Conservation (phyloP, 1,140 invertebrate species). For the Trichogramma pretiosum region DNA sequence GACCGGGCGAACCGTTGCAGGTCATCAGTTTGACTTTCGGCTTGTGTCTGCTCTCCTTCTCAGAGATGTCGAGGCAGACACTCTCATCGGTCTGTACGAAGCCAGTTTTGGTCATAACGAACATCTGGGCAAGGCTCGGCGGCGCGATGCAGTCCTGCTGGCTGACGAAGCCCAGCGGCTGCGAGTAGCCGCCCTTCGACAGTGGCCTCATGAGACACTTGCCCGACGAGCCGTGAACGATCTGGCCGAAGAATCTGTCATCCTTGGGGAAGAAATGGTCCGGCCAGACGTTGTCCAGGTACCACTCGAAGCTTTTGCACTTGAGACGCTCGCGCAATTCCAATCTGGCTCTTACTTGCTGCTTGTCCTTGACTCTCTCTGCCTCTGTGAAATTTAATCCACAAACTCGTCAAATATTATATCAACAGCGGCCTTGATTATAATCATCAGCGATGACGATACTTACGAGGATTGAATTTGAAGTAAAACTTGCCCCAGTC, state of each 20-base stretch:
- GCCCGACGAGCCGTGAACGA: slow-evolving; percentile 42
- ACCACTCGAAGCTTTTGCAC: slow-evolving; percentile 92
- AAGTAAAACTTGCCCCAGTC: slow-evolving; percentile 89
- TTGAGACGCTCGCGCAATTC: slow-evolving; percentile 66
- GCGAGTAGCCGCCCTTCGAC: slow-evolving; percentile 47
- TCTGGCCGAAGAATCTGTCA: slow-evolving; percentile 73
- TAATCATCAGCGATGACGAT: slow-evolving; percentile 3
- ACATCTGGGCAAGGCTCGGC: slow-evolving; percentile 58
- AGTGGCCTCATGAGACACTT: slow-evolving; percentile 56
- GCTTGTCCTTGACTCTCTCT: slow-evolving; percentile 49
- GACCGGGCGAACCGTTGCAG: slow-evolving; percentile 52
- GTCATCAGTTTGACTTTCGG: slow-evolving; percentile 58
- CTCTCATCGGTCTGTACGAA: slow-evolving; percentile 64
- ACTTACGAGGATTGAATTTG: slow-evolving; percentile 61
- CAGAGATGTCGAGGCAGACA: slow-evolving; percentile 61
- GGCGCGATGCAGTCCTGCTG: slow-evolving; percentile 47
- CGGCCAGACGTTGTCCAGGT: slow-evolving; percentile 84
- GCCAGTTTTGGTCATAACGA: slow-evolving; percentile 61
- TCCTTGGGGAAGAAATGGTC: slow-evolving; percentile 83
- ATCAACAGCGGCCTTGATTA: no score
- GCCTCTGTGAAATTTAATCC: slow-evolving; percentile 46
- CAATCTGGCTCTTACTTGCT: slow-evolving; percentile 64
- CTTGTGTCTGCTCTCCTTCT: slow-evolving; percentile 40
- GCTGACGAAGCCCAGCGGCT: slow-evolving; percentile 55
- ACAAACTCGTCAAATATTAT: background rate